Base-by-base conservation (phyloP, 2,888 invertebrate genomes). In the Caenorhabditis sp. region DNA sequence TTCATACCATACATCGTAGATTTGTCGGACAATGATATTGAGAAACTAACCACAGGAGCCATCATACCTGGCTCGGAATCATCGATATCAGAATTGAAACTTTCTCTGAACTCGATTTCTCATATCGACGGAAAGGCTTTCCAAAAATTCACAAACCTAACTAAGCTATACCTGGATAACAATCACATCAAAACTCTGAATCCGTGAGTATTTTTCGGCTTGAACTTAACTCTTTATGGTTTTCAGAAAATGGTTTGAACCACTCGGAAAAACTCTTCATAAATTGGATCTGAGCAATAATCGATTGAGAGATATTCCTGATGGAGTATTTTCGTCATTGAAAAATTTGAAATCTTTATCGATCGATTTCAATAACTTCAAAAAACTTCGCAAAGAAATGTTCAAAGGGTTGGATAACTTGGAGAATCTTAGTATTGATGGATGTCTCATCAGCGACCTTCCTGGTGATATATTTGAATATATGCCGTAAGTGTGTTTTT, bases 341-440 rank as follows among this genome's bases (percentile, higher is more conserved):
- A 64, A 36, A 19, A 74, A 75, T 4, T 53, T 85, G 37, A 78
- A 62, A 17, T 67, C 62, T 19, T 71, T 85, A 24, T 57, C 71
- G 1, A 59, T 85, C 24, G 84, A 85, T 54, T 75, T 67, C 24
- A 82, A 82, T 51, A 19, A 26, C n/a, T 60, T 79, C 21, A 62
- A 59, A 12, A 23, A 12, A 8, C 64, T 51, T 31, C 73, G 71
- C 1, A 70, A 75, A 59, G 72, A 71, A n/a, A 63, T 66, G 10
- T 82, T 82, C 69, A 62, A 60, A 31, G 83, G 81, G 10, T 67
- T 85, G 14, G 69, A 69, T n/a, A 80, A 59, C 31, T 66, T 85
- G 58, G 77, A 82, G 57, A 59, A 64, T 12, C 70, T 85, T 1
- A 82, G 82, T 37, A 43, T 84, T 62, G 84, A 84, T 64, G 63